Base-by-base conservation (phyloP, 2,888 invertebrate species). In the Acrobasis suavella region DNA sequence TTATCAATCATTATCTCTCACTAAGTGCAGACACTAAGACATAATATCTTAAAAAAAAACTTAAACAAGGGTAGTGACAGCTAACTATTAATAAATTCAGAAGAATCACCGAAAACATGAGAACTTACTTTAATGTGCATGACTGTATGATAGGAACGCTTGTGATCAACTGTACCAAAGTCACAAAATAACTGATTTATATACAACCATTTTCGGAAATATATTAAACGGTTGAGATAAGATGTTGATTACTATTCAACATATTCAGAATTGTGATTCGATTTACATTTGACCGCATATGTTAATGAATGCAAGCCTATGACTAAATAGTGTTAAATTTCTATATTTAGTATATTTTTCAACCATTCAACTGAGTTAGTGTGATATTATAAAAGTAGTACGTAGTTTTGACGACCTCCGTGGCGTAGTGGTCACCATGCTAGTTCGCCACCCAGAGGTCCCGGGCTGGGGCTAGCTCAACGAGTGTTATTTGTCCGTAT, bases 111-210 rank as follows among this genome's bases (percentile, higher is more conserved):
- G 3, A 22, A 22, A 22, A 22, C 22, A 46, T 14, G 7, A 46
- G 9, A 2, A 14, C 55, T 55, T 55, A 55, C 55, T 55, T 39
- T 55, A 16, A 39, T 15, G 12, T 16, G 5, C 55, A 55, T 55
- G 55, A n/a, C 16, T 39, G 39, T 16, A 55, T 39, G 39, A 39
- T 39, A 9, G 10, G 39, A 55, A 16, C 37, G 38, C 55, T 39
- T 38, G 38, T 39, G 38, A 6, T 55, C 5, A 10, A 16, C 12
- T 55, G 55, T 55, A 16, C 55, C 2, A 12, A 39, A 39, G 39
- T 39, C 39, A 39, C 39, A 16, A 39, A 55, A 16, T 17, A 9
- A 12, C 10, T 39, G 16, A 39, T 39, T 16, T 55, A 39, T 55
- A 55, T 55, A 55, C 55, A 32, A 32, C 32, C 32, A 7, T 32